These are phyloP conservation scores for Anoncus sp. DNA, from an alignment of 2,888 invertebrate species.

Conservation along the genomic window DNA sequence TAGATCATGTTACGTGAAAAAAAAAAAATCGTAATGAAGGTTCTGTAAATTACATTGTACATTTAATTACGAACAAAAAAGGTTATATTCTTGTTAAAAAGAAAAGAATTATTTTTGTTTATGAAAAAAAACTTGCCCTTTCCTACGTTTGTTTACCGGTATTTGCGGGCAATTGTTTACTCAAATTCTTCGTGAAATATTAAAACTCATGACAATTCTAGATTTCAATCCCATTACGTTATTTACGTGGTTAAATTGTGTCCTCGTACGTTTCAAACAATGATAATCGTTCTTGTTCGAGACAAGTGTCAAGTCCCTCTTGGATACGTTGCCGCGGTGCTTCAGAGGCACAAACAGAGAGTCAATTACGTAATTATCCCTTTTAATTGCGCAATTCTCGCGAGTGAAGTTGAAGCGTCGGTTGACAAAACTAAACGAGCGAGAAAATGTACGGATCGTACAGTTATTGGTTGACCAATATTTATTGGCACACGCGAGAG, in stretches of 20 bases:
- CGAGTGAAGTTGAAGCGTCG: constrained; percentile 65
- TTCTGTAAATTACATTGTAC: too few relatives aligned
- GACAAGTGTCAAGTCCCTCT: constrained; percentile 39
- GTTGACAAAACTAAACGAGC: constrained; percentile 5
- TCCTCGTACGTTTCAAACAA: constrained; percentile 21
- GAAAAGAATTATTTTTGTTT: too few relatives aligned
- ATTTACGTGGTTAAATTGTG: constrained; percentile 36
- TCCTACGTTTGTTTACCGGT: neutral
- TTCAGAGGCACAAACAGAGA: constrained; percentile 67
- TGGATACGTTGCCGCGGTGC: constrained; percentile 42
- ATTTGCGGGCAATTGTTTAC: neutral
- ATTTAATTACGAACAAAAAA: too few relatives aligned
- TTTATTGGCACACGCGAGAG: constrained; percentile 13
- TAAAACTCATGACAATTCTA: neutral
- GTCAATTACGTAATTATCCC: constrained; percentile 78
- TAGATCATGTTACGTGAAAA: neutral
- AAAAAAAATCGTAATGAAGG: neutral
- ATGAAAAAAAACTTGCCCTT: too few relatives aligned
- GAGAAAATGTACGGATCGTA: too few relatives aligned
- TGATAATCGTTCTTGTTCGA: constrained; percentile 31
- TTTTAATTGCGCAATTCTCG: constrained; percentile 79
- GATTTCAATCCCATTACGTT: constrained; percentile 18
- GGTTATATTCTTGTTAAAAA: too few relatives aligned
- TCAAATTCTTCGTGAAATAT: neutral
- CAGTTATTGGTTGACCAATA: constrained; percentile 16